These are phyloP conservation scores for Distichodus sexfasciatus DNA, from an alignment of 2,797 vertebrate genomes.

Conservation along the genomic window DNA sequence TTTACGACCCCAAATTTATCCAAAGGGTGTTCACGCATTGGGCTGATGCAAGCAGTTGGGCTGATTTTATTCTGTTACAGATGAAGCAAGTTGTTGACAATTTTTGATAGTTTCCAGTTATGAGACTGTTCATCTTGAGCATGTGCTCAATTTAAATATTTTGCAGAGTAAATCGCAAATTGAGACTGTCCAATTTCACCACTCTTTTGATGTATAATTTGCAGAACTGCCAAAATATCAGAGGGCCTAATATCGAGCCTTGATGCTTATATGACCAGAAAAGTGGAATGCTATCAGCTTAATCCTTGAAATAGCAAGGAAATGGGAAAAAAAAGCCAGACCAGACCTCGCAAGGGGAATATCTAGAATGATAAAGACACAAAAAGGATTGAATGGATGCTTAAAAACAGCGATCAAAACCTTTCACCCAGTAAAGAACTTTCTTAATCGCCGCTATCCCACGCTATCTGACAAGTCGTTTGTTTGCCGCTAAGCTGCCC, in stretches of 20 bases:
- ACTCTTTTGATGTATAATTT: constrained; percentile 13
- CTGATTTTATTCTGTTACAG: constrained; percentile 1
- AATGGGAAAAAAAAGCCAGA: constrained; percentile 38
- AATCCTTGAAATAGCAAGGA: constrained; percentile 41
- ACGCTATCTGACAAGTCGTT: constrained; percentile 54
- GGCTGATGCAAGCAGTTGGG: constrained; percentile 2
- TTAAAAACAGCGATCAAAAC: constrained; percentile 52
- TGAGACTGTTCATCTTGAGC: too few relatives aligned
- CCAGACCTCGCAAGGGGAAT: constrained; percentile 32
- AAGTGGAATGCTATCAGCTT: constrained; percentile 47
- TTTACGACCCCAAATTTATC: constrained; percentile 23
- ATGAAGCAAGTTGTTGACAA: not conserved
- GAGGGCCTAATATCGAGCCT: constrained; percentile 18
- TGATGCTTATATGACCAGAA: constrained; percentile 21
- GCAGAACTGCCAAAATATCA: constrained; percentile 24
- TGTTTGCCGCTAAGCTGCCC: constrained; percentile 49
- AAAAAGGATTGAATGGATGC: constrained; percentile 37
- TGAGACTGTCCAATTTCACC: constrained; percentile 10
- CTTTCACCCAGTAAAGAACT: constrained; percentile 47
- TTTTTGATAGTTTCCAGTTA: too few relatives aligned
- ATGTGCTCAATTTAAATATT: too few relatives aligned
- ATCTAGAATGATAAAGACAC: constrained; percentile 37
- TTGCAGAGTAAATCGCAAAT: not conserved
- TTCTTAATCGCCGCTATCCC: constrained; percentile 60
- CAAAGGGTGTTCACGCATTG: constrained; percentile 19